Evolutionary conservation across 2,888 invertebrate genomes (phyloP), one percentile per base, ranked within the genome.

Genomic region (Oligia latruncula): DNA sequence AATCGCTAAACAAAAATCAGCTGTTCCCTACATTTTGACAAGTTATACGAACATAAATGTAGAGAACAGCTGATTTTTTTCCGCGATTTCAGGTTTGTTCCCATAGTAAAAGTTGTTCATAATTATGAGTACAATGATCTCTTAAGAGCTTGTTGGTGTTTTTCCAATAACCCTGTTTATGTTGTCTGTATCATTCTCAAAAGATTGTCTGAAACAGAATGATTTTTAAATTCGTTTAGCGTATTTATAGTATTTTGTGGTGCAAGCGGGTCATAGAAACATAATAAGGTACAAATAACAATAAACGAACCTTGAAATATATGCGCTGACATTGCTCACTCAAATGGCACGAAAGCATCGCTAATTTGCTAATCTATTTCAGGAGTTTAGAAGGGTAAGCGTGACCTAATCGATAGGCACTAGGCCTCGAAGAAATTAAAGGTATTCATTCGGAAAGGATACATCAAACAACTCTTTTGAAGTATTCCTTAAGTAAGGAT

Each of bases 321-420:
- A 4, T 55, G 68, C 52, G 49, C 58, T 52, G 43, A 68, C 43
- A 66, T 70, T 83, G 85, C n/a, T 80, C 84, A 70, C 74, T 84
- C 49, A 58, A 66, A 72, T 71, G 87, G 23, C 43, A 77, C 62
- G 71, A 68, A 74, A 84, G 81, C 85, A 71, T 64, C 23, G 74
- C 67, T 80, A 87, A 87, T 87, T 80, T 52, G 52, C 74, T 40
- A 3, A 62, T 85, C 88, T 86, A 88, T 86, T 86, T 86, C 66
- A 70, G 74, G 86, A 70, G 15, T 82, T 72, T 62, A 64, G 74
- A 87, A 78, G 75, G 75, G 80, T 76, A 68, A 65, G 58, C 74
- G 68, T 72, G 68, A 49, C 74, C 74, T 64, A 74, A 84, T 84
- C 77, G 70, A 87, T 81, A 29, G 29, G 29, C 29, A 81, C 29